These are phyloP conservation scores for Columba livia DNA, from an alignment of 2,113 vertebrate species.

Conservation along the genomic window DNA sequence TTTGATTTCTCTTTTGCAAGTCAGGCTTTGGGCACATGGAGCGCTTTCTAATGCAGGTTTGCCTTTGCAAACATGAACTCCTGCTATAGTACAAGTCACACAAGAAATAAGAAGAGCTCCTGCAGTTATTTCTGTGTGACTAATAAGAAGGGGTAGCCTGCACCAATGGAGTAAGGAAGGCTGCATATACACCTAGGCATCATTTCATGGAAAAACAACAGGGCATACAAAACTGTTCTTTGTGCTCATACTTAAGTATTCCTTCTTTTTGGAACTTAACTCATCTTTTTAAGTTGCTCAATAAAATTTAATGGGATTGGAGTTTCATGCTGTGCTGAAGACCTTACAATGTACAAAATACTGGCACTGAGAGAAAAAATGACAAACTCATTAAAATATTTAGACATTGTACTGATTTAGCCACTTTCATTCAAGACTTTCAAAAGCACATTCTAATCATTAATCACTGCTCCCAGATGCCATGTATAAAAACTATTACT, in stretches of 20 bases:
- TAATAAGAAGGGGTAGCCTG: background rate
- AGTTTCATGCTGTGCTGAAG: slow-evolving; percentile 48
- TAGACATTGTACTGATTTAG: slow-evolving; percentile 8
- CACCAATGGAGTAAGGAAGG: background rate
- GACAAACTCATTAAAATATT: background rate
- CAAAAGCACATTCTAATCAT: slow-evolving; percentile 7
- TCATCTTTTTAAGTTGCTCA: slow-evolving; percentile 19
- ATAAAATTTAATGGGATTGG: slow-evolving; percentile 58
- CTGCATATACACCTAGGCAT: background rate
- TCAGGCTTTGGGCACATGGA: background rate
- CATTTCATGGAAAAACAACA: background rate
- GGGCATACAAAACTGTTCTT: background rate
- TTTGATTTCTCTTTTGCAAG: background rate
- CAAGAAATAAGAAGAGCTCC: background rate
- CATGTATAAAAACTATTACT: background rate
- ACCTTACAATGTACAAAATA: slow-evolving; percentile 28
- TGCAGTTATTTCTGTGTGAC: background rate
- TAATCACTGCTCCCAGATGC: background rate
- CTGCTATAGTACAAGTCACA: background rate
- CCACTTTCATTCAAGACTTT: slow-evolving; percentile 19
- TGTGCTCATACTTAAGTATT: background rate
- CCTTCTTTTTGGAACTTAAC: background rate
- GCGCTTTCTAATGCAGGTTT: background rate
- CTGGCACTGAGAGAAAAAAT: background rate
- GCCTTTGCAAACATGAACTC: background rate